Base-by-base conservation (phyloP, 2,113 vertebrate genomes). In the Oenanthe melanoleuca region DNA sequence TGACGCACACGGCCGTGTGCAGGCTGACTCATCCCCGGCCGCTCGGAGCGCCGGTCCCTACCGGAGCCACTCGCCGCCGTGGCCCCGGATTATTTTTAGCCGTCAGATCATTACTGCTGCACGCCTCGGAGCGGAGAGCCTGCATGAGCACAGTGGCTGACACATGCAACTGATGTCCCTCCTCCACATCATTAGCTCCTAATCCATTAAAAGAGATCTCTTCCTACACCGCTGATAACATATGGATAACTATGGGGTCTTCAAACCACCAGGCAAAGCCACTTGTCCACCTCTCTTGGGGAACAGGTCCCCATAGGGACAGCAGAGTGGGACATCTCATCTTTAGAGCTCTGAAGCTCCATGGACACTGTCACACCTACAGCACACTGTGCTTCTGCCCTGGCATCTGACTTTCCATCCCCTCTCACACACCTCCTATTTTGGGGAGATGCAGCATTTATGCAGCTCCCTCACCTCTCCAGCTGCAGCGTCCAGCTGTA, bases 71-170 rank as follows among this genome's bases (percentile, higher is more conserved):
- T 89, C 50, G 31, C 65, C 1, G 29, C 95, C 67, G 11, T 64
- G 85, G 95, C 93, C 92, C 71, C n/a, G 37, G 67, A 77, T 95
- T 98, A 97, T 98, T 97, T 98, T 98, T 98, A 97, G 96, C 91
- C 63, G 66, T 84, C 77, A 56, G 64, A 96, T 98, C 96, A 92
- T 98, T 97, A 97, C 93, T 84, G 92, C 94, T 57, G 94, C 93
- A 96, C 60, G 44, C 59, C 84, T 96, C 22, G n/a, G 91, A 92
- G 88, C 49, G 3, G 78, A 91, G 94, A 96, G 95, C 40, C 88
- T 86, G 93, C 49, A 12, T 42, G 20, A 84, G 67, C 44, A 12
- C 67, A 7, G 11, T 1, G 11, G 86, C 60, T 72, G 69, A 65
- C 59, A 86, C 64, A 55, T 8, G 44, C 73, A 56, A 53, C 83